phyloP scores from a whole-genome alignment of 2,797 vertebrate genomes.

The Sebastiscus albofasciatus region DNA sequence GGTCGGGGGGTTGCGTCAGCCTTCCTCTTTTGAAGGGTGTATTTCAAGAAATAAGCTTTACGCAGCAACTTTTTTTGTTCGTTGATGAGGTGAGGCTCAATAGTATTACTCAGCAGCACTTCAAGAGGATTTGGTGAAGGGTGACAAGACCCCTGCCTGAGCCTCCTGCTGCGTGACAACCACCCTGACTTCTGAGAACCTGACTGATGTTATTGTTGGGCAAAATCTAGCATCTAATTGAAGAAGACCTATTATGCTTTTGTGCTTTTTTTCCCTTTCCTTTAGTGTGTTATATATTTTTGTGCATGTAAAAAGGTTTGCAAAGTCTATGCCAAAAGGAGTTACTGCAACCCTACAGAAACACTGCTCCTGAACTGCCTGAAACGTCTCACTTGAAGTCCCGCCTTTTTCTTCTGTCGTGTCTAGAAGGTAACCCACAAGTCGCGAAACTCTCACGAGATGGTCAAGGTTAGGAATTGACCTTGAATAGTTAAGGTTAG shows the following conservation, averaged over 20 bases:
- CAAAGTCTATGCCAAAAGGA: too few species aligned
- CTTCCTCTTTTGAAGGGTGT: not conserved
- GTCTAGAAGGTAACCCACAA: too few species aligned
- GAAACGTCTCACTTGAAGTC: too few species aligned
- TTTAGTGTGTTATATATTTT: too few species aligned
- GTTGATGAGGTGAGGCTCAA: not conserved
- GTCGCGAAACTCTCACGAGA: too few species aligned
- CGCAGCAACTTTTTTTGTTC: not conserved
- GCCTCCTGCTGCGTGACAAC: not conserved
- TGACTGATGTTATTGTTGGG: not conserved
- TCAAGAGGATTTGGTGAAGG: not conserved
- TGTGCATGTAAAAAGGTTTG: too few species aligned
- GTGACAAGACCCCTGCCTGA: not conserved
- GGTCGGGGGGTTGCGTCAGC: conserved; percentile 9
- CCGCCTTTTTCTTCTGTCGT: too few species aligned
- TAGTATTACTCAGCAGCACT: not conserved
- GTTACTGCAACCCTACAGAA: too few species aligned
- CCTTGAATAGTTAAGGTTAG: too few species aligned
- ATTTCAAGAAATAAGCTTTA: conserved; percentile 11
- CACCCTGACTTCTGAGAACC: not conserved
- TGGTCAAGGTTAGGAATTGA: too few species aligned
- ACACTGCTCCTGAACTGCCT: too few species aligned
- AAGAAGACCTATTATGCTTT: not conserved
- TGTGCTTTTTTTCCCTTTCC: not conserved
- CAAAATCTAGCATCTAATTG: not conserved